Evolutionary conservation across 2,113 vertebrate genomes (phyloP), one percentile per base, ranked within the genome.

Genomic region (Sitta europaea): DNA sequence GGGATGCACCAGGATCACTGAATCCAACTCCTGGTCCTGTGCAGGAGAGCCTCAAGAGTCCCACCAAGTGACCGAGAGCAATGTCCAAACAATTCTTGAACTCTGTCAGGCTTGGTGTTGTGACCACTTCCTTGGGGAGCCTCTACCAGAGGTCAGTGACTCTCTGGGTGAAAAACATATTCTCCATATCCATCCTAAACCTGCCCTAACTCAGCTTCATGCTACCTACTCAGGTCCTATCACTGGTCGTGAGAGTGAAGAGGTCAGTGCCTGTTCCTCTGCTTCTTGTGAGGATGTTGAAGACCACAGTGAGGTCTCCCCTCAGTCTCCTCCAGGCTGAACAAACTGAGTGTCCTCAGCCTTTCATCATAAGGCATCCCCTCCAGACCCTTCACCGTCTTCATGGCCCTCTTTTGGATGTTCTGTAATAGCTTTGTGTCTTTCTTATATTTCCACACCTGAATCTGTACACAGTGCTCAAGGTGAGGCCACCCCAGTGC

Each of bases 401-500:
- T 51, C 1, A 0, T 67, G 36, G 9, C 27, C 17, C 4, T 51
- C 36, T 53, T 67, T 51, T 43, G 62, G 33, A 14, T 67, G 21
- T 7, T 51, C 4, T 31, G 12, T 21, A 8, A 13, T 27, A 58
- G 21, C 67, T 12, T 78, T 36, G 11, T 57, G 27, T 42, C 33
- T 67, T 61, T 48, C 17, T 70, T 75, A 5, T 12, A 17, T 12
- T 40, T 57, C 23, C 8, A 5, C 5, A 3, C 31, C 14, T 48
- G 38, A 35, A 47, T 28, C 7, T 47, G 11, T 42, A 29, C 14
- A 13, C 15, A n/a, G 20, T 17, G 17, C 29, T 78, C 0, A 1
- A 74, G 31, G 38, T 47, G 31, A 27, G 36, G 17, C 23, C 0
- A 0, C n/a, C n/a, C n/a, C 19, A 23, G 19, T 47, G 48, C 48